Percentiles rank a stretch among this genome's conserved stretches.
Evolutionary conservation across 1,140 invertebrate genomes (phyloP).

Genomic region (Eueides isabella): DNA sequence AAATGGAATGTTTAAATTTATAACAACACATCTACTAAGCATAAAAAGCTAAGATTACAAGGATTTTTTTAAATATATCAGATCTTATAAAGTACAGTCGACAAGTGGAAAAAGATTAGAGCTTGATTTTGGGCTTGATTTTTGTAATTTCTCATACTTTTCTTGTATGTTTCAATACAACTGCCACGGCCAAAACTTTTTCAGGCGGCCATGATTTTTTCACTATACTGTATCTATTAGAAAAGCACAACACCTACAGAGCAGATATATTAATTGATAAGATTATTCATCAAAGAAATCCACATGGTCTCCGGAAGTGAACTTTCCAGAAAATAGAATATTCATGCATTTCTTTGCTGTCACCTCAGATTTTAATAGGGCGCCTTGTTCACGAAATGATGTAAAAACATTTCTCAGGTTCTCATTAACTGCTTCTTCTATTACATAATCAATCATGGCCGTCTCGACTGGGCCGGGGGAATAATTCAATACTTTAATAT

Average conservation of each 20-base stretch:
- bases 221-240: not conserved
- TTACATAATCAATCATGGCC: constrained; percentile 90
- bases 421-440: constrained; percentile 83
- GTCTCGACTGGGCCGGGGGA: constrained; percentile 96
- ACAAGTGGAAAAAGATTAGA: no score
- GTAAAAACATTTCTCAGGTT: constrained; percentile 85
- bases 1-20: constrained; percentile 28
- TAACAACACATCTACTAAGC: constrained; percentile 12
- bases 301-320: constrained; percentile 91
- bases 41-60: constrained; percentile 23
- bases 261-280: constrained; percentile 1
- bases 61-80: constrained; percentile 21
- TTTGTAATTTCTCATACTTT: no score
- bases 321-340: constrained; percentile 88
- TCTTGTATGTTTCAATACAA: no score
- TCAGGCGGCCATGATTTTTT: no score
- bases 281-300: constrained; percentile 89
- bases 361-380: constrained; percentile 88
- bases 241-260: constrained; percentile 20
- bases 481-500: constrained; percentile 93
- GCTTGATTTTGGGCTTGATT: no score
- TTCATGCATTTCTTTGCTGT: constrained; percentile 89
- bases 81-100: not conserved
- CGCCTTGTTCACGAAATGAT: constrained; percentile 82
- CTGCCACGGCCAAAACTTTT: no score